These are phyloP conservation scores for Pentamera pediparva DNA, from an alignment of 53 echinoderm and acorn worm genomes.

Conservation along the genomic window DNA sequence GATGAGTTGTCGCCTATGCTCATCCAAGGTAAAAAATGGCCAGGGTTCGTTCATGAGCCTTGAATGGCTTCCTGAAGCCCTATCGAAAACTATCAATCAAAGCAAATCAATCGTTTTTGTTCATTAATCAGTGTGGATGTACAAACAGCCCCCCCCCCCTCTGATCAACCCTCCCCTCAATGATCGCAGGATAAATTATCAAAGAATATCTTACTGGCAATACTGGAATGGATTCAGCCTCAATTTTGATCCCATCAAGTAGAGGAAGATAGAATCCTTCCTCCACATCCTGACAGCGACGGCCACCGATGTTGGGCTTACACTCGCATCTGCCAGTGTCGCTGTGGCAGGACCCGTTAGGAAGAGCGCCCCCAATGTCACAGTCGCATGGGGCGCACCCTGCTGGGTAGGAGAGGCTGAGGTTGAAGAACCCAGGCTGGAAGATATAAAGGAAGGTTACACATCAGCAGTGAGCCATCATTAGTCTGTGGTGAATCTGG, in stretches of 20 bases:
- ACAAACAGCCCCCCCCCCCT: too few species aligned
- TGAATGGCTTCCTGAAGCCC: background rate
- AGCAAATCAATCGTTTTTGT: too few species aligned
- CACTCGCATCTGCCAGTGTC: constrained; percentile 62
- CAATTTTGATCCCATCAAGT: constrained; percentile 60
- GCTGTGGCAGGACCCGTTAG: constrained; percentile 56
- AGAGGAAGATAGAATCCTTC: constrained; percentile 70
- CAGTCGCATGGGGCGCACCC: constrained; percentile 81
- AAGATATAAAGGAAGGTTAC: background rate
- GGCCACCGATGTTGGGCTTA: constrained; percentile 54
- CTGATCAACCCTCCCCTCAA: too few species aligned
- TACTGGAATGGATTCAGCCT: constrained; percentile 53
- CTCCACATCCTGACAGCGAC: constrained; percentile 51
- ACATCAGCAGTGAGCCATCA: too few species aligned
- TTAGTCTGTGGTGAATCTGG: too few species aligned
- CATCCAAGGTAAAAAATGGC: too few species aligned
- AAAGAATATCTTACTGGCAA: constrained; percentile 32
- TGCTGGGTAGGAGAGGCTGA: constrained; percentile 49
- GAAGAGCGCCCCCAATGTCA: constrained; percentile 59
- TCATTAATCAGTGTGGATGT: too few species aligned
- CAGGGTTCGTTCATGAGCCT: too few species aligned
- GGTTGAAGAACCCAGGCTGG: constrained; percentile 62
- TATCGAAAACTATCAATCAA: too few species aligned
- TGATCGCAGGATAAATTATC: too few species aligned
- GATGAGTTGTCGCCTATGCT: too few species aligned